Evolutionary conservation across 2,113 vertebrate genomes (phyloP).

Genomic region (Platichthys stellatus): DNA sequence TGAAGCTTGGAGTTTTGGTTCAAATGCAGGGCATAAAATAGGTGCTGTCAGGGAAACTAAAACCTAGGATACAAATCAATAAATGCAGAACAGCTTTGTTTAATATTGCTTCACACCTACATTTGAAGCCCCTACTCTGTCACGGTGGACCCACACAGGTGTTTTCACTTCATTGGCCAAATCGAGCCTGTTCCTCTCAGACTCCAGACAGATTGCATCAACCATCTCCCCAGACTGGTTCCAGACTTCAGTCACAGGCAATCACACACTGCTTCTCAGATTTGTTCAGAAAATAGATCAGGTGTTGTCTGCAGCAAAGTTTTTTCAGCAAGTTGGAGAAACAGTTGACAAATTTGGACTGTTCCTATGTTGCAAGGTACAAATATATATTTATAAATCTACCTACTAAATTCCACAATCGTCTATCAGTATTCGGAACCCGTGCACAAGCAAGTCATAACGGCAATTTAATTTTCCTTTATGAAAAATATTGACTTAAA

Average conservation of each 20-base stretch:
- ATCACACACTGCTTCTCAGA: background rate
- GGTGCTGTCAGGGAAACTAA: background rate
- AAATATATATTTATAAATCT: background rate
- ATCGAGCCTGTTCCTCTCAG: background rate
- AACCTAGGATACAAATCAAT: background rate
- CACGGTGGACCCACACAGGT: conserved; percentile 22
- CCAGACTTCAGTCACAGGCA: background rate
- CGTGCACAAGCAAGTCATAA: too few species aligned
- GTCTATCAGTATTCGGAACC: background rate
- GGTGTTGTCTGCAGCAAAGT: background rate
- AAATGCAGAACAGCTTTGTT: background rate
- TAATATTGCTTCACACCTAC: background rate
- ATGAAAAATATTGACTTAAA: too few species aligned
- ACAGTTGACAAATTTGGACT: background rate
- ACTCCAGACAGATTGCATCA: background rate
- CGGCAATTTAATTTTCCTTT: too few species aligned
- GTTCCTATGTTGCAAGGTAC: too few species aligned
- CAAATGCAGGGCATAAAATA: background rate
- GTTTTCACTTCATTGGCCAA: conserved; percentile 23
- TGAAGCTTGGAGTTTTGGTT: background rate
- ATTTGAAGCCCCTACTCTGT: background rate
- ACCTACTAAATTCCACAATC: background rate
- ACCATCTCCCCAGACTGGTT: background rate
- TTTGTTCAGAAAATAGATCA: background rate
- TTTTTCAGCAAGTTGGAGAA: background rate